phyloP scores from a whole-genome alignment of 1,140 invertebrate genomes.

The Saccostrea glomerata region DNA sequence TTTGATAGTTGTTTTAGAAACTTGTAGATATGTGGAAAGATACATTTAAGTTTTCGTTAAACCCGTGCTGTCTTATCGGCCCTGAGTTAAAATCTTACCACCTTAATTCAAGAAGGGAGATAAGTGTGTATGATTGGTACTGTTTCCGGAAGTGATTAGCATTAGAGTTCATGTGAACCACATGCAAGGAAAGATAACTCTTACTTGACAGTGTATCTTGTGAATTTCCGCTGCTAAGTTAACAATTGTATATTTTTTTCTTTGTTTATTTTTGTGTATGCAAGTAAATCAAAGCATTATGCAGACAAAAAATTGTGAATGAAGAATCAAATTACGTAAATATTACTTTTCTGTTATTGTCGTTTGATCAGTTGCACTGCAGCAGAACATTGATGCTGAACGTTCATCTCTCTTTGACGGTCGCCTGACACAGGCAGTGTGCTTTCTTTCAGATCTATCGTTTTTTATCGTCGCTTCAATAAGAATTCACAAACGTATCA shows the following conservation, averaged over 20 bases:
- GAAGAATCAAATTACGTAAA: neutral
- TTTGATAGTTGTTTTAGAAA: slow-evolving; percentile 38
- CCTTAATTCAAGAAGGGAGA: slow-evolving; percentile 21
- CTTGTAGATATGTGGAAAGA: slow-evolving; percentile 34
- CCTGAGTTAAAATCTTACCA: slow-evolving; percentile 21
- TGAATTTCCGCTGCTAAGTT: too few species aligned
- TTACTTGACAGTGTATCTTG: neutral
- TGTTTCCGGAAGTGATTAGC: slow-evolving; percentile 21
- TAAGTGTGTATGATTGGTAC: neutral
- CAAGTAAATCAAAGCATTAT: neutral
- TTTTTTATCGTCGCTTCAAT: slow-evolving; percentile 23
- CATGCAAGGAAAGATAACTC: slow-evolving; percentile 25
- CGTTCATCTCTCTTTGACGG: neutral
- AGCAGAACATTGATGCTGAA: neutral
- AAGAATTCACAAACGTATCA: slow-evolving; percentile 28
- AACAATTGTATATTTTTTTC: too few species aligned
- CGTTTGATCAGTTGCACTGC: neutral
- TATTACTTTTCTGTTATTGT: neutral
- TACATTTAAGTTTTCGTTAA: slow-evolving; percentile 14
- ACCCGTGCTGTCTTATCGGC: slow-evolving; percentile 4
- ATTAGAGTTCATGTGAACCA: neutral
- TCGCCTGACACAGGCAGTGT: neutral
- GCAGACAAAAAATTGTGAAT: neutral
- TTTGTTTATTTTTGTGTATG: neutral
- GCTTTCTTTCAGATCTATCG: neutral